Evolutionary conservation across 2,113 vertebrate genomes (phyloP).

Genomic region (Nothoprocta pentlandii): DNA sequence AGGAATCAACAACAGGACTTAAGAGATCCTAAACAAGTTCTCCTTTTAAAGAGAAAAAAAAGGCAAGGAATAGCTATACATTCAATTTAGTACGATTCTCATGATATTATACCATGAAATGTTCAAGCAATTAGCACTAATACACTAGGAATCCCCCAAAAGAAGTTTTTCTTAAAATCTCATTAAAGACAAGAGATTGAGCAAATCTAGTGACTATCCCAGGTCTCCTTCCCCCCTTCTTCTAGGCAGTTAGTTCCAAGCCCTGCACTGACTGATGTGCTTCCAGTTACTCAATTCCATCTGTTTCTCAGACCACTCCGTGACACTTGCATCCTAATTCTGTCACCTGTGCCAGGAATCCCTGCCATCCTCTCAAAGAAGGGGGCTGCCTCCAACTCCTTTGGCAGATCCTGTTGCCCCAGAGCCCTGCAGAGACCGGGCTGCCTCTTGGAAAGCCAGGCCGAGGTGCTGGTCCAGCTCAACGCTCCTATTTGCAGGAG

Average conservation of each 20-base stretch:
- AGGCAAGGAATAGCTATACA: background rate
- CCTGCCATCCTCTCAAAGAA: background rate
- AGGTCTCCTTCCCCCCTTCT: background rate
- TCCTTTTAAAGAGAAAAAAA: background rate
- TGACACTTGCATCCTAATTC: no score
- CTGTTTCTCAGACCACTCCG: background rate
- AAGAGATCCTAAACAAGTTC: background rate
- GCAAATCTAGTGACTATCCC: background rate
- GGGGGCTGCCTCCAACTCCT: background rate
- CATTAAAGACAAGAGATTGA: background rate
- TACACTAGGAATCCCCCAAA: background rate
- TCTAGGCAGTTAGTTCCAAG: background rate
- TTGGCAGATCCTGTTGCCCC: background rate
- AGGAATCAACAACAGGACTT: background rate
- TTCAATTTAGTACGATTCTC: background rate
- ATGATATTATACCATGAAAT: background rate
- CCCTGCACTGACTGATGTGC: background rate
- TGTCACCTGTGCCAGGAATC: background rate
- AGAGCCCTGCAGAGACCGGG: background rate
- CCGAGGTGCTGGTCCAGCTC: no score
- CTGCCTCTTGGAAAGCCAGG: fast-evolving
- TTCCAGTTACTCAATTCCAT: background rate
- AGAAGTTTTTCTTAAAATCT: background rate
- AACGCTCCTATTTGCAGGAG: background rate
- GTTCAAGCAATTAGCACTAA: background rate